Percentiles rank a stretch among this genome's conserved stretches.
Conservation (phyloP, 2,113 vertebrate genomes). For the Gymnogyps californianus region DNA sequence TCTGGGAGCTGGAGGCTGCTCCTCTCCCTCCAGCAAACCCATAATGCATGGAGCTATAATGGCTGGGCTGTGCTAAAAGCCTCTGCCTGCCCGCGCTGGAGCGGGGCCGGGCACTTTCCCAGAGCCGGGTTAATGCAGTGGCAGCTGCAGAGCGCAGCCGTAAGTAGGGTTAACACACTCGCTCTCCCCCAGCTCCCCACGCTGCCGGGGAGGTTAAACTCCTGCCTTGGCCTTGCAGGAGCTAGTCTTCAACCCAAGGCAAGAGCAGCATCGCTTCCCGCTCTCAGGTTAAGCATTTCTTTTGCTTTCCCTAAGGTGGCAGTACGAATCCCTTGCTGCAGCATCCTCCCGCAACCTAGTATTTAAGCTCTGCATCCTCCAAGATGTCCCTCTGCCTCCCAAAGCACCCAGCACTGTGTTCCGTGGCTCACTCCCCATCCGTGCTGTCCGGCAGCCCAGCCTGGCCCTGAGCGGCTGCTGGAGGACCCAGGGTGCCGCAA, state of each 20-base stretch:
- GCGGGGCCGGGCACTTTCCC: not conserved
- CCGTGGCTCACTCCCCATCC: not conserved
- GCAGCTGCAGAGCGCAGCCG: not conserved
- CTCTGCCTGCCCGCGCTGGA: not conserved
- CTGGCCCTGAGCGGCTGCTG: not conserved
- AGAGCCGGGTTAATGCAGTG: not conserved
- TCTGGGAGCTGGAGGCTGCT: not conserved
- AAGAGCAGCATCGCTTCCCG: not conserved
- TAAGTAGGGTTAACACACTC: not conserved
- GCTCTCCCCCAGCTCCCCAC: not conserved
- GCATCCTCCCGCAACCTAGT: not conserved
- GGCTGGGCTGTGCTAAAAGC: slow-evolving; percentile 13
- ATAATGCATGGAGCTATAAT: not conserved
- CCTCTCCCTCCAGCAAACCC: not conserved
- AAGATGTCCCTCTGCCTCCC: not conserved
- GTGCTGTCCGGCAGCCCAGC: fast-evolving
- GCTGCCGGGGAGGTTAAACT: not conserved
- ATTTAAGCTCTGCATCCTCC: not conserved
- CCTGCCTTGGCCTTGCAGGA: not conserved
- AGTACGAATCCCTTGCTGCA: not conserved
- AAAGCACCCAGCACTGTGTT: not conserved
- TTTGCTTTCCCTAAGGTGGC: slow-evolving; percentile 38
- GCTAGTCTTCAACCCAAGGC: not conserved
- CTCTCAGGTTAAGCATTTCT: slow-evolving; percentile 4
- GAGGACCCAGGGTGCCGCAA: not conserved